Evolutionary conservation across 1,140 invertebrate genomes (phyloP), one percentile per base, ranked within the genome.

Genomic region (Homalodisca vitripennis): DNA sequence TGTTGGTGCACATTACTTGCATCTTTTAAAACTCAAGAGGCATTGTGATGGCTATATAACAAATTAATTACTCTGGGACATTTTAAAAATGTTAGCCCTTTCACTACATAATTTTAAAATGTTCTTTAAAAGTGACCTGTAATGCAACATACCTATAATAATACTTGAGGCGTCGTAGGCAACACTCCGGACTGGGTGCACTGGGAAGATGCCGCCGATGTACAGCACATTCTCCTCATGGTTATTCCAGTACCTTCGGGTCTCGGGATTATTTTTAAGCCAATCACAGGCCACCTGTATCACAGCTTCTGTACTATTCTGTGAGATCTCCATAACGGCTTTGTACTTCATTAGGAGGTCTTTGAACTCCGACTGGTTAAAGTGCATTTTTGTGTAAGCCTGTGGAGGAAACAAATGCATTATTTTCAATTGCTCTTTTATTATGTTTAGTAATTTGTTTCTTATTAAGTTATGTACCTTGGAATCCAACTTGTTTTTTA

Each of bases 141-240:
- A n/a, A n/a, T n/a, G n/a, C n/a, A 20, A 46, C 30, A 69, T 74
- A 84, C 84, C 82, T 69, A 83, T 75, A 1, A 85, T 79, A 26
- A 92, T 85, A 47, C 90, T 88, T 20, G 80, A 78, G 14, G 86
- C 86, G 1, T 79, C 84, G 72, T 87, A 89, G 26, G 85, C 86
- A 27, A 77, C 55, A 26, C 27, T 27, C 2, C 27, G 22, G 6
- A 27, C 29, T 22, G 55, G 55, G 6, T 26, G 82, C 46, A 90
- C 77, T 0, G 92, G 92, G 78, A 93, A 94, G 73, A 94, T 92
- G 1, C 92, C 92, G 48, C 90, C 90, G 63, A 93, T 86, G 70
- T 83, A 83, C 1, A 81, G 78, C 1, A 75, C 80, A 73, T 86
- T 86, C 47, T 83, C 82, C 3, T 80, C 78, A 0, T 73, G 75